phyloP scores from a whole-genome alignment of 2,113 vertebrate species.

The Colistium nudipinnis region DNA sequence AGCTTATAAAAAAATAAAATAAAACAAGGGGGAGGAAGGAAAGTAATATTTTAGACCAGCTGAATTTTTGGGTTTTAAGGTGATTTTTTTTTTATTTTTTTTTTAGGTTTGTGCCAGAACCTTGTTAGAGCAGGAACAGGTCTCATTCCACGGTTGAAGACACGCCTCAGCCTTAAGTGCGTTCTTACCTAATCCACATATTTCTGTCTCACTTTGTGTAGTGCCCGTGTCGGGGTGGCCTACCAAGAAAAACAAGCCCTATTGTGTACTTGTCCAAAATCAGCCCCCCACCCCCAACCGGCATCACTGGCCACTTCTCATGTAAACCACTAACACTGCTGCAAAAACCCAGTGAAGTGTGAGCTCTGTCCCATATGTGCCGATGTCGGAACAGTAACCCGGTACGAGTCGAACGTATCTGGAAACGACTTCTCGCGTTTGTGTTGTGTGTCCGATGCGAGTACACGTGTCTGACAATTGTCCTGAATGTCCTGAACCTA shows the following conservation, averaged over 20 bases:
- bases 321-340: constrained; percentile 78
- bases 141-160: constrained; percentile 76
- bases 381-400: constrained; percentile 43
- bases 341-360: constrained; percentile 43
- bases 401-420: constrained; percentile 44
- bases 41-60: constrained; percentile 23
- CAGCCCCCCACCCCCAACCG: constrained; percentile 2
- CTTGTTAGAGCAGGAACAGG: constrained; percentile 61
- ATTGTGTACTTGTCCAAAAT: constrained; percentile 45
- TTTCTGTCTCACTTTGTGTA: constrained; percentile 55
- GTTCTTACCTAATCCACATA: constrained; percentile 48
- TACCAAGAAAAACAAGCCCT: constrained; percentile 59
- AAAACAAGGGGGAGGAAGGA: neutral
- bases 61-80: constrained; percentile 24
- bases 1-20: neutral
- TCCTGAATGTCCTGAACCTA: constrained; percentile 4
- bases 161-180: constrained; percentile 79
- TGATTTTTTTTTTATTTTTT: constrained; percentile 2
- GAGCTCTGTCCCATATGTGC: constrained; percentile 40
- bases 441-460: too few species aligned
- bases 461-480: too few species aligned
- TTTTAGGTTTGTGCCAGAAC: constrained; percentile 60
- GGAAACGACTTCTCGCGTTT: constrained; percentile 29
- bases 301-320: constrained; percentile 44
- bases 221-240: constrained; percentile 61